A percentile compares a stretch with the other conserved stretches of the same genome.
Conservation (phyloP, 2,797 vertebrate species). For the Manis javanica region DNA sequence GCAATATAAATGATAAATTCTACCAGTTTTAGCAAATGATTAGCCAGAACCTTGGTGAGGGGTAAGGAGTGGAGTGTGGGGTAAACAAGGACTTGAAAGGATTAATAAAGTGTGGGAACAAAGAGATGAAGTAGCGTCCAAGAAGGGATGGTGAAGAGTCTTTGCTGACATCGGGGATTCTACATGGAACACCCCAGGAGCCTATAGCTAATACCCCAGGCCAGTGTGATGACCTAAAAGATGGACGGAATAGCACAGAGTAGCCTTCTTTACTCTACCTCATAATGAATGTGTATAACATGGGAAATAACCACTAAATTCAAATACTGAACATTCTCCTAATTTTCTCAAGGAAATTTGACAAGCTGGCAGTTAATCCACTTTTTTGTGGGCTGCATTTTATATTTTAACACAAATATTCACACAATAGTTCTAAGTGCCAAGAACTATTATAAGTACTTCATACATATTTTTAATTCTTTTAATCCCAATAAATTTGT, state of each 20-base stretch:
- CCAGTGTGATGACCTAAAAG: background rate
- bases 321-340: background rate
- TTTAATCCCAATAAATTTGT: background rate
- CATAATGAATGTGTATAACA: background rate
- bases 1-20: background rate
- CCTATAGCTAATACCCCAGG: background rate
- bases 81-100: background rate
- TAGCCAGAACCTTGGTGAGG: background rate
- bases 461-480: background rate
- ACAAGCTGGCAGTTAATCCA: background rate
- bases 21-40: background rate
- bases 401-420: conserved; percentile 19
- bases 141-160: background rate
- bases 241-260: background rate
- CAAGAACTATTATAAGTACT: background rate
- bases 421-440: background rate
- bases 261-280: background rate
- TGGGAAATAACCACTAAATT: background rate
- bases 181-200: background rate
- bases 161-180: background rate
- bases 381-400: background rate
- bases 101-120: background rate
- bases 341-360: background rate
- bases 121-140: background rate
- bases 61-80: background rate